phyloP scores from a whole-genome alignment of 1,140 invertebrate genomes.

The Papilio glaucus region DNA sequence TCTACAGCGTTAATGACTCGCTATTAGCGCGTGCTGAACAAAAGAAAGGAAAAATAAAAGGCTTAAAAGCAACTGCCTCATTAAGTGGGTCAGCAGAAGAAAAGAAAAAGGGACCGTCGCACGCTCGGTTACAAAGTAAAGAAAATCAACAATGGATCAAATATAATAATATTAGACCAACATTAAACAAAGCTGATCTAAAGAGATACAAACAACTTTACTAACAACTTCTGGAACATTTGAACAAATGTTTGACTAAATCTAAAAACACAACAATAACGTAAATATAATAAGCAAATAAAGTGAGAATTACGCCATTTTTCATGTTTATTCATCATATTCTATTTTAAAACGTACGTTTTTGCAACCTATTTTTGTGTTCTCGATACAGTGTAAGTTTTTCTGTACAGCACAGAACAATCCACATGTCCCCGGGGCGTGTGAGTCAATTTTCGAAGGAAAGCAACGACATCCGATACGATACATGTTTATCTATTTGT shows the following conservation, averaged over 20 bases:
- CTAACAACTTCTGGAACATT: no score
- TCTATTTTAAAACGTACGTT: no score
- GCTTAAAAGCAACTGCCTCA: constrained; percentile 21
- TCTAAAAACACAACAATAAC: no score
- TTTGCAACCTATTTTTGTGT: not conserved
- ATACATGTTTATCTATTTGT: constrained; percentile 8
- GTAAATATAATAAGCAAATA: no score
- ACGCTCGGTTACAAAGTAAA: not conserved
- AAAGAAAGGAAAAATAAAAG: constrained; percentile 17
- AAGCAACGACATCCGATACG: not conserved
- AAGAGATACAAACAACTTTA: not conserved
- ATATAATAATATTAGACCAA: not conserved
- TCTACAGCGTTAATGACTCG: constrained; percentile 4
- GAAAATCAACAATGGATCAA: not conserved
- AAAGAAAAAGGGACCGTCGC: not conserved
- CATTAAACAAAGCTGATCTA: not conserved
- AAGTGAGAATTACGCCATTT: no score
- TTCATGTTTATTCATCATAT: no score
- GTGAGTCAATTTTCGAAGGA: constrained; percentile 20
- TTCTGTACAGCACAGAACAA: not conserved
- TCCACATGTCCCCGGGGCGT: not conserved
- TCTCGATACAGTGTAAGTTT: not conserved
- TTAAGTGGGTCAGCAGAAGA: constrained; percentile 1
- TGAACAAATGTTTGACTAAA: no score
- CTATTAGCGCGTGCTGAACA: constrained; percentile 18